Conservation (phyloP, 2,797 vertebrate genomes). For the Balearica regulorum region DNA sequence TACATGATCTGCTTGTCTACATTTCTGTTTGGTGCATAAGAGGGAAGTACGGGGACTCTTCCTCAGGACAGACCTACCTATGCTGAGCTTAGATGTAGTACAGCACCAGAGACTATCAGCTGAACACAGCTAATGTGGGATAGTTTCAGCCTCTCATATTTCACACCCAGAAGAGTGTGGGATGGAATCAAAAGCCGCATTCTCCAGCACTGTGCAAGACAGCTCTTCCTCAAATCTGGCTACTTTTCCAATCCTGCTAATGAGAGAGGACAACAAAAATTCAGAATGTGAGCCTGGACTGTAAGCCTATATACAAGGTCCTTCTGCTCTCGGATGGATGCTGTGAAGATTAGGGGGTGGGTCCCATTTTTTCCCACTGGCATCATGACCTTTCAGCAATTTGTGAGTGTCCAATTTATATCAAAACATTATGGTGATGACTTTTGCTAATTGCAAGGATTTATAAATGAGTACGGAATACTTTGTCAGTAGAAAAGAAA, state of each 20-base stretch:
- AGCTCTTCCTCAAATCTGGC: not conserved
- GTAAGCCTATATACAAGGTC: not conserved
- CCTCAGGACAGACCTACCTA: not conserved
- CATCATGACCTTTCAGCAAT: not conserved
- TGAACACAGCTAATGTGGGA: not conserved
- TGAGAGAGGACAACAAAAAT: not conserved
- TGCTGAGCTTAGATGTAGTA: not conserved
- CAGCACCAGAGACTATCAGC: not conserved
- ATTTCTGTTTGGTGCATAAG: not conserved
- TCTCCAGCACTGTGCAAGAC: not conserved
- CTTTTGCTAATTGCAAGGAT: not conserved
- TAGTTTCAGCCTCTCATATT: not conserved
- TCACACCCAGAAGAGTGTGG: not conserved
- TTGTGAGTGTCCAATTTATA: not conserved
- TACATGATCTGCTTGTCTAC: not conserved
- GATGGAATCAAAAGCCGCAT: not conserved
- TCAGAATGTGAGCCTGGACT: not conserved
- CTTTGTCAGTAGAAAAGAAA: not conserved
- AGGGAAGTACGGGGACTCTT: not conserved
- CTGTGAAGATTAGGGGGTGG: not conserved
- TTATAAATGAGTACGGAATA: not conserved
- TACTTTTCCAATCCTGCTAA: not conserved
- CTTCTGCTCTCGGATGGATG: not conserved
- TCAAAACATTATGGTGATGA: not conserved
- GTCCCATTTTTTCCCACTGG: not conserved